Evolutionary conservation across 2,113 vertebrate species (phyloP).

Genomic region (Cervus canadensis): DNA sequence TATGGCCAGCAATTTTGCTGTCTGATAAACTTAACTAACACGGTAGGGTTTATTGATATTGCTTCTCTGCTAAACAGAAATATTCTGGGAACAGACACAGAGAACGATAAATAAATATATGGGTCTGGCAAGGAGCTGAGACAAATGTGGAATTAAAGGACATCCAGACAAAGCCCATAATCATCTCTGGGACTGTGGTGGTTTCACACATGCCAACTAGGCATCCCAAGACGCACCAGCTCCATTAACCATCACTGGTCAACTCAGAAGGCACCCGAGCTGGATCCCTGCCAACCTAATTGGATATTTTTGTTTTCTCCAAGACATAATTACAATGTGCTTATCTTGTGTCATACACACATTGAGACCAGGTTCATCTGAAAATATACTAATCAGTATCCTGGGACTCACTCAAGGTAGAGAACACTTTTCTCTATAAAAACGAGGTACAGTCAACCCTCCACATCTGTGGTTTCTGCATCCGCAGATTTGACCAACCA

Average conservation of each 20-base stretch:
- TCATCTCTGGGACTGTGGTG: neutral
- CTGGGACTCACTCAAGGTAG: conserved; percentile 24
- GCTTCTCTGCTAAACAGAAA: conserved; percentile 39
- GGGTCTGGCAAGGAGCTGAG: conserved; percentile 33
- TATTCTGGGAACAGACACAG: conserved; percentile 45
- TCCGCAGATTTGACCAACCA: neutral
- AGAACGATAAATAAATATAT: conserved; percentile 34
- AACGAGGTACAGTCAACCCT: neutral
- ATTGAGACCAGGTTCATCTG: conserved; percentile 23
- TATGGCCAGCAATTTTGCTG: conserved; percentile 5
- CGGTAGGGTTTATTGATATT: conserved; percentile 12
- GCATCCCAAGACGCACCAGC: neutral
- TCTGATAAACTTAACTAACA: conserved; percentile 20
- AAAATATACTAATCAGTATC: conserved; percentile 50
- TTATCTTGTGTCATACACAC: conserved; percentile 37
- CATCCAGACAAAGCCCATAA: conserved; percentile 52
- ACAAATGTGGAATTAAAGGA: conserved; percentile 48
- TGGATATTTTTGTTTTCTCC: conserved; percentile 57
- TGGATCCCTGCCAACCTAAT: conserved; percentile 35
- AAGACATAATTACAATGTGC: conserved; percentile 41
- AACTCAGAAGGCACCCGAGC: conserved; percentile 31
- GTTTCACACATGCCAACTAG: conserved; percentile 15
- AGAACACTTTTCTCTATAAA: conserved; percentile 35
- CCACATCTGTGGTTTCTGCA: neutral
- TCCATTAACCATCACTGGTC: conserved; percentile 18